phyloP scores from a whole-genome alignment of 2,113 vertebrate species.

The Anseranas semipalmata region DNA sequence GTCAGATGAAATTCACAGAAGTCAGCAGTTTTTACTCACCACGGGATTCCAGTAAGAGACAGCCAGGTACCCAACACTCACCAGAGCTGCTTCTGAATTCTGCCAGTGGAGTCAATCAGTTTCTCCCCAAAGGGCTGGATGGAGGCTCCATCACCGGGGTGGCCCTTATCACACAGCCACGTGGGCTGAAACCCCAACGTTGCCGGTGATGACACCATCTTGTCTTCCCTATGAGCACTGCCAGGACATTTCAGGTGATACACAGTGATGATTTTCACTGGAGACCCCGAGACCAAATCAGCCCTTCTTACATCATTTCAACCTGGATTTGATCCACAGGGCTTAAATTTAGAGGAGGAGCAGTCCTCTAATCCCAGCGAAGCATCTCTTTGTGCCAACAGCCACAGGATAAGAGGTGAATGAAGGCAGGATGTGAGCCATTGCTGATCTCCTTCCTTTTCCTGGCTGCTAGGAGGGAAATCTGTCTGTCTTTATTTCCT shows the following conservation, averaged over 20 bases:
- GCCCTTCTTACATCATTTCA: not conserved
- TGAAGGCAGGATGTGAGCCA: not conserved
- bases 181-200: accelerated
- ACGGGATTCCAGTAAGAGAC: not conserved
- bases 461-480: not conserved
- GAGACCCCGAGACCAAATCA: not conserved
- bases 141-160: not conserved
- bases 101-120: not conserved
- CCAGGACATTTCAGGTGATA: not conserved
- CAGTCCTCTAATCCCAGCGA: not conserved
- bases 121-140: not conserved
- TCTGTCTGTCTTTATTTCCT: not conserved
- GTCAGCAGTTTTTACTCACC: not conserved
- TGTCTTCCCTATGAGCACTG: not conserved
- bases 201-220: not conserved
- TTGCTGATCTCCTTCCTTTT: not conserved
- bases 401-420: not conserved
- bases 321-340: not conserved
- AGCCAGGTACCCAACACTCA: not conserved
- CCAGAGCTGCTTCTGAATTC: not conserved
- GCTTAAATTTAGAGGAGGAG: not conserved
- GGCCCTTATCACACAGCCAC: accelerated
- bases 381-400: not conserved
- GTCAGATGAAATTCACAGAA: not conserved
- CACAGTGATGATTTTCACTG: not conserved